Percentiles rank a stretch among this genome's conserved stretches.
Conservation (phyloP, 2,797 vertebrate species). For the Poliocrania exsul region DNA sequence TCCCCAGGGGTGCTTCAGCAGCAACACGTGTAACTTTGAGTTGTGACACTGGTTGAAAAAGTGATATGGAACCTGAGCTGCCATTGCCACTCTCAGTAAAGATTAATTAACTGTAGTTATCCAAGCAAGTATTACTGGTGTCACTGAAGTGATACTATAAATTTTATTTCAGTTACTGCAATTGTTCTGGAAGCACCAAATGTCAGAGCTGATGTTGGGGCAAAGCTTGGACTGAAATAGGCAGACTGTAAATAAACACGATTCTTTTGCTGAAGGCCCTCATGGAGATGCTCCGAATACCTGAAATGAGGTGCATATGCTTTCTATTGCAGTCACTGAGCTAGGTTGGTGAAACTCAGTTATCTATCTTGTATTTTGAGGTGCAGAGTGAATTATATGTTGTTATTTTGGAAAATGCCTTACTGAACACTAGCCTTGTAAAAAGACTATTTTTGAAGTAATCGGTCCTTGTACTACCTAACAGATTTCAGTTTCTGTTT, state of each 20-base stretch:
- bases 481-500: not conserved
- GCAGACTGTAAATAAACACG: not conserved
- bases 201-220: not conserved
- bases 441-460: not conserved
- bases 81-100: not conserved
- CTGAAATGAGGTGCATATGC: not conserved
- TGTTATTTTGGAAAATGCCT: not conserved
- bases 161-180: not conserved
- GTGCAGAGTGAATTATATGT: not conserved
- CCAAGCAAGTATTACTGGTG: not conserved
- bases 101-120: not conserved
- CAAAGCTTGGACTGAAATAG: not conserved
- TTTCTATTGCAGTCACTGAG: not conserved
- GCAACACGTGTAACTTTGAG: not conserved
- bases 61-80: not conserved
- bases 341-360: not conserved
- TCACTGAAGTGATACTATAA: not conserved
- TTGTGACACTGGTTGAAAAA: not conserved
- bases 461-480: not conserved
- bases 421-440: not conserved
- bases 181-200: not conserved
- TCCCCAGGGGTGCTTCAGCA: too few species aligned
- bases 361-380: not conserved
- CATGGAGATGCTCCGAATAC: not conserved
- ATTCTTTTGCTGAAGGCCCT: not conserved